Percentiles rank a stretch among this genome's conserved stretches.
phyloP scores from a whole-genome alignment of 2,797 vertebrate species.

The Trachurus trachurus region DNA sequence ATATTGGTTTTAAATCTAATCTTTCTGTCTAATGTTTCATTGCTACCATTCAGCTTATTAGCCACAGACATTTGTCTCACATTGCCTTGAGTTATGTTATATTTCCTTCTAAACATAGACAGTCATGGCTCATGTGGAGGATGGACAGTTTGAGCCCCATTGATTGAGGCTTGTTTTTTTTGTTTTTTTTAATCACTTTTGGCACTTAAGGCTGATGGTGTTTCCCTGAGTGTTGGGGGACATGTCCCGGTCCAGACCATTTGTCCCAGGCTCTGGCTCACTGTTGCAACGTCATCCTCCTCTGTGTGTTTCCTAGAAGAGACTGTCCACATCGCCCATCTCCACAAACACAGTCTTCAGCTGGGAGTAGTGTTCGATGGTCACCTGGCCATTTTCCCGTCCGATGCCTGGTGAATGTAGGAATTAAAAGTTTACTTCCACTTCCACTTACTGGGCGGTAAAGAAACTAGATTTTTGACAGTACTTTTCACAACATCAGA shows the following conservation, averaged over 20 bases:
- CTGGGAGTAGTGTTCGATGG: slow-evolving; percentile 93
- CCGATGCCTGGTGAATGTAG: slow-evolving; percentile 90
- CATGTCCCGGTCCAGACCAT: slow-evolving; percentile 2
- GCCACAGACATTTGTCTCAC: not conserved
- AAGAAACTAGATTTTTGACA: not conserved
- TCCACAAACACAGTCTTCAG: slow-evolving; percentile 96
- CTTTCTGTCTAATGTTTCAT: not conserved
- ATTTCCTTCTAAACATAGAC: not conserved
- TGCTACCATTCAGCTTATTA: not conserved
- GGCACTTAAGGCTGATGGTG: not conserved
- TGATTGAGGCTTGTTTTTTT: not conserved
- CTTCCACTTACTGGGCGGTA: not conserved
- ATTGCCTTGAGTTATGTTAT: not conserved
- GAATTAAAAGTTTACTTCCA: not conserved
- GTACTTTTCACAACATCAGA: not conserved
- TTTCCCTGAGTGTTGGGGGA: slow-evolving; percentile 11
- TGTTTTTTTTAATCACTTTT: not conserved
- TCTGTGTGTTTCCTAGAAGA: slow-evolving; percentile 82
- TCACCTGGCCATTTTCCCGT: slow-evolving; percentile 95
- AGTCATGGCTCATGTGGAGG: slow-evolving; percentile 4
- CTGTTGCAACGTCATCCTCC: not conserved
- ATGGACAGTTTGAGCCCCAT: not conserved
- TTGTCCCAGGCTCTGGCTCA: slow-evolving; percentile 19
- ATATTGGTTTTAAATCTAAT: not conserved
- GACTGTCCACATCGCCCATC: slow-evolving; percentile 95